Evolutionary conservation across 2,113 vertebrate genomes (phyloP).

Genomic region (Alaudala cheleensis): DNA sequence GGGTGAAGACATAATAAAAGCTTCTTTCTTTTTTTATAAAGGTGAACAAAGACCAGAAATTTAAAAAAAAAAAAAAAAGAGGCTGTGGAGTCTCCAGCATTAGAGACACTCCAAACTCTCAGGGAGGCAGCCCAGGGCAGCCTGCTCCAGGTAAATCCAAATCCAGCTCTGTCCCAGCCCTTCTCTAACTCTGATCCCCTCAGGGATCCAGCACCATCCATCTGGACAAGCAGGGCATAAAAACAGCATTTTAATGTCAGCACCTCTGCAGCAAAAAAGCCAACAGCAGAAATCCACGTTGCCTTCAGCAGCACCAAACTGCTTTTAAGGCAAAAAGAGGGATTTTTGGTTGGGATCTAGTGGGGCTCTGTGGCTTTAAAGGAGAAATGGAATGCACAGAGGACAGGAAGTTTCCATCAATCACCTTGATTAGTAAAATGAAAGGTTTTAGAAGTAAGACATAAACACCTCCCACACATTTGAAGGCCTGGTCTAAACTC

Average conservation of each 20-base stretch:
- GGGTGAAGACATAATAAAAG: neutral
- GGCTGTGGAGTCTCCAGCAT: neutral
- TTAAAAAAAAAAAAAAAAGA: neutral
- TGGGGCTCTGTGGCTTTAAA: neutral
- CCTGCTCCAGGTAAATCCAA: neutral
- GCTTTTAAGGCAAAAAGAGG: neutral
- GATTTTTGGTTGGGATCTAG: neutral
- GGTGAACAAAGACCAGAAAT: neutral
- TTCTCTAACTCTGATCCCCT: neutral
- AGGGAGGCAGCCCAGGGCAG: neutral
- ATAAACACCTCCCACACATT: neutral
- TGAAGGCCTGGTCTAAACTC: neutral
- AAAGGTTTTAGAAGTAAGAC: neutral
- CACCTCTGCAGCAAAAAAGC: neutral
- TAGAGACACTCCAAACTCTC: neutral
- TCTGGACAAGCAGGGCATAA: neutral
- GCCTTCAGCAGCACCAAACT: neutral
- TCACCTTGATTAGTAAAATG: neutral
- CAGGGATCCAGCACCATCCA: neutral
- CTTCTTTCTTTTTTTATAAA: neutral
- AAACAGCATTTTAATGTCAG: neutral
- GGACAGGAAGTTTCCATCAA: neutral
- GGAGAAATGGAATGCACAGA: neutral
- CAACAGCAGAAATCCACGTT: accelerated
- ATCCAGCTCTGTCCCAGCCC: neutral